Base-by-base conservation (phyloP, 2,113 vertebrate species). In the Dicrurus megarhynchus region DNA sequence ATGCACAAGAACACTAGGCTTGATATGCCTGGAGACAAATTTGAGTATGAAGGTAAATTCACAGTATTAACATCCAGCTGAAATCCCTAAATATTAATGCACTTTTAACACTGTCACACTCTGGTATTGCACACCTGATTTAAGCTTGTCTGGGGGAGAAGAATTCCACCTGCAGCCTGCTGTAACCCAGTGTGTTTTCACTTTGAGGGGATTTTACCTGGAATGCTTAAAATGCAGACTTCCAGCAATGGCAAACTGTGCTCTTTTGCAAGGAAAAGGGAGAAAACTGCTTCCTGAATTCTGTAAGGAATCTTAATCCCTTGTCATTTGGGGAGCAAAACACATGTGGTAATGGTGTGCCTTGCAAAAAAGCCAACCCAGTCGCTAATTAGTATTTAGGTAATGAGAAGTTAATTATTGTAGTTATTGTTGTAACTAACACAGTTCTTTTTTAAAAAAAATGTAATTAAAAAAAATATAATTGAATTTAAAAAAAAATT, bases 41-140 rank as follows among this genome's bases (percentile, higher is more conserved):
- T 9, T 39, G 49, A 37, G 35, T 68, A 8, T 57, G 52, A 60
- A 76, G 47, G 50, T 73, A 46, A 89, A 89, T 26, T 64, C 37
- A 35, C 49, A 65, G 14, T 61, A 24, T 49, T 30, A 21, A 49
- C 30, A 10, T 59, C 15, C 33, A 20, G 27, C 49, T 80, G 57
- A 69, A 76, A 20, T 6, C 53, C 10, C 30, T 30, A 6, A 22
- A 7, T 24, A 5, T 74, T 30, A 21, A 8, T 47, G 30, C 4
- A 1, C 10, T 63, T 4, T 10, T 27, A 53, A 35, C 6, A 0
- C n/a, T 47, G 9, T 15, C 3, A 0, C 53, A 56, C 52, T 76
- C 46, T 27, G 60, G 2, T 32, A 3, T 47, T n/a, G 13, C 1
- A 4, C 16, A 20, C 53, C 17, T 53, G n/a, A 37, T 44, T 39